phyloP scores from a whole-genome alignment of 2,888 invertebrate genomes.

The Scaptomyza parva region DNA sequence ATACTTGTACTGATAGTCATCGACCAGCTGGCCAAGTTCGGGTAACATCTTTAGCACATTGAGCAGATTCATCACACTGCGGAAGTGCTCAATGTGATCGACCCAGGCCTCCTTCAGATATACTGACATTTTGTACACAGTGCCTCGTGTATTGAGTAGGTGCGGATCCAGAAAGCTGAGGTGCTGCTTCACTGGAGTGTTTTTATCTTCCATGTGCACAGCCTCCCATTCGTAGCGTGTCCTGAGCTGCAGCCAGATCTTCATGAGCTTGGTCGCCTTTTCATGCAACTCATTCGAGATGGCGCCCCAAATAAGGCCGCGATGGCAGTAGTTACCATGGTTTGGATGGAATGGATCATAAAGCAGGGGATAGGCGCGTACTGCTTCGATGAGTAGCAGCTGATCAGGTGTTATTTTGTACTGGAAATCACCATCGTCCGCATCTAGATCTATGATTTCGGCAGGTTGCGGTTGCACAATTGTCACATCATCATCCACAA shows the following conservation, averaged over 20 bases:
- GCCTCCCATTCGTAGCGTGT: conserved; percentile 81
- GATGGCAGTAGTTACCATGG: conserved; percentile 64
- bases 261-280: conserved; percentile 82
- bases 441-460: conserved; percentile 70
- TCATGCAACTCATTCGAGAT: conserved; percentile 74
- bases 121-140: conserved; percentile 71
- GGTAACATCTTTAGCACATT: conserved; percentile 54
- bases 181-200: conserved; percentile 40
- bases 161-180: conserved; percentile 61
- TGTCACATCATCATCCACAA: conserved; percentile 25
- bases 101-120: conserved; percentile 62
- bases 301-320: conserved; percentile 79
- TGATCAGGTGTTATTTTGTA: conserved; percentile 17
- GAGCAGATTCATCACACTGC: conserved; percentile 62
- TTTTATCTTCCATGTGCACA: background rate
- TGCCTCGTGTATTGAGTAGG: conserved; percentile 46
- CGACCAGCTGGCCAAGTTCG: conserved; percentile 48
- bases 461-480: conserved; percentile 29
- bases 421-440: conserved; percentile 1
- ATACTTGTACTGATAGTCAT: conserved; percentile 11
- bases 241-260: conserved; percentile 72
- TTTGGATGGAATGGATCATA: conserved; percentile 56
- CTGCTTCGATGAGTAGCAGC: conserved; percentile 57
- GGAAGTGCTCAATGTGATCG: conserved; percentile 77
- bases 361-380: conserved; percentile 73